Evolutionary conservation across 2,113 vertebrate species (phyloP).

Genomic region (Fulmarus glacialis): DNA sequence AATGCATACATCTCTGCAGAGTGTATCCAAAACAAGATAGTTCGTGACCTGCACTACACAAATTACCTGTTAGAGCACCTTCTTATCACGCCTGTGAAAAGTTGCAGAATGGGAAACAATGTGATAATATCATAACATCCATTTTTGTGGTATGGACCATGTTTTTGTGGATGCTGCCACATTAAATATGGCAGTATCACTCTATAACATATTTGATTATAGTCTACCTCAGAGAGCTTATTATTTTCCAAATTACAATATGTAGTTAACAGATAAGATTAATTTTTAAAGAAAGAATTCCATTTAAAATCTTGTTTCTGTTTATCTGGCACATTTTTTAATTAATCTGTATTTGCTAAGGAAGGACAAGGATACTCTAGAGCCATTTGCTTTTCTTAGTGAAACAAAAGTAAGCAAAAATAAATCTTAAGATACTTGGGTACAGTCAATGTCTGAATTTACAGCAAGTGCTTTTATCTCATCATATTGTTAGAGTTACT

Average conservation of each 20-base stretch:
- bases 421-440: not conserved
- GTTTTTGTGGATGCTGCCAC: not conserved
- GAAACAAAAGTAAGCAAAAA: not conserved
- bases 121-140: not conserved
- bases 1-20: not conserved
- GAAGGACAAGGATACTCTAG: not conserved
- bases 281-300: not conserved
- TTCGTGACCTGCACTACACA: not conserved
- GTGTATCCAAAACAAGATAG: not conserved
- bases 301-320: not conserved
- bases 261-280: not conserved
- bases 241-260: not conserved
- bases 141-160: not conserved
- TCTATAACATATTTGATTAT: not conserved
- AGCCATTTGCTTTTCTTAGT: not conserved
- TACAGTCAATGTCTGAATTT: not conserved
- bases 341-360: not conserved
- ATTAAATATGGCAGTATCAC: not conserved
- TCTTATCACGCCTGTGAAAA: not conserved
- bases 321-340: not conserved
- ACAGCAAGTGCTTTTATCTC: not conserved
- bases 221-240: not conserved
- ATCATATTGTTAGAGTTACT: not conserved
- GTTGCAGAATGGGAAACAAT: not conserved
- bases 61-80: not conserved